These are phyloP conservation scores for Nyctibius bracteatus DNA, from an alignment of 2,113 vertebrate species.

Conservation along the genomic window DNA sequence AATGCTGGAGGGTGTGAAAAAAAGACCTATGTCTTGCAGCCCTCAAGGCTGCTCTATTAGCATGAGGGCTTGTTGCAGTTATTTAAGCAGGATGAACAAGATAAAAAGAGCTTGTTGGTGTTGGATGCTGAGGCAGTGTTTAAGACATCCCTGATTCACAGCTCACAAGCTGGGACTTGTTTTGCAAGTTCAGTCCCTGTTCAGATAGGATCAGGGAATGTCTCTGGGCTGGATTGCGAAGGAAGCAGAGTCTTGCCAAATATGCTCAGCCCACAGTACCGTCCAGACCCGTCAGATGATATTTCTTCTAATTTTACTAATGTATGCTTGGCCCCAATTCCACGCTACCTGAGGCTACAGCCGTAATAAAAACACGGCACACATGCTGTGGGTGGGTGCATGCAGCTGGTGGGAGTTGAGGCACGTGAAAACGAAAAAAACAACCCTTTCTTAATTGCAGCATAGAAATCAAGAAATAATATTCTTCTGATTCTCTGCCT, in stretches of 20 bases:
- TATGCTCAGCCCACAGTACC: constrained; percentile 58
- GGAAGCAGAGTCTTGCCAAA: constrained; percentile 58
- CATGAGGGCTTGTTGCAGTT: background rate
- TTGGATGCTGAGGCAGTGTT: constrained; percentile 37
- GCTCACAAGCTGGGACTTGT: constrained; percentile 50
- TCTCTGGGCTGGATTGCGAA: constrained; percentile 51
- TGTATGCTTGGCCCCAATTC: constrained; percentile 56
- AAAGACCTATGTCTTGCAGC: background rate
- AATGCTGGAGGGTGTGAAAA: background rate
- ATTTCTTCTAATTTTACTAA: constrained; percentile 64
- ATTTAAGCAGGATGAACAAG: constrained; percentile 20
- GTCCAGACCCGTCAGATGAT: constrained; percentile 67
- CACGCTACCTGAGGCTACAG: constrained; percentile 55
- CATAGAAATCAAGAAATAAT: background rate
- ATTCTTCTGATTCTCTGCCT: background rate
- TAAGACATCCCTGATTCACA: constrained; percentile 42
- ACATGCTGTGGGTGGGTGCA: constrained; percentile 24
- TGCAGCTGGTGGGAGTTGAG: constrained; percentile 44
- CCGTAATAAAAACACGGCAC: constrained; percentile 39
- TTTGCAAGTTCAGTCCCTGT: constrained; percentile 49
- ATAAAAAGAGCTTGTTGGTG: constrained; percentile 2
- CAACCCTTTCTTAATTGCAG: background rate
- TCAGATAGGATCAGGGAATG: constrained; percentile 65
- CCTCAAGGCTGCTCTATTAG: background rate
- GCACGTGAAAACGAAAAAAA: constrained; percentile 39